Evolutionary conservation across 1,140 invertebrate species (phyloP).

Genomic region (Macrocentrus cingulum): DNA sequence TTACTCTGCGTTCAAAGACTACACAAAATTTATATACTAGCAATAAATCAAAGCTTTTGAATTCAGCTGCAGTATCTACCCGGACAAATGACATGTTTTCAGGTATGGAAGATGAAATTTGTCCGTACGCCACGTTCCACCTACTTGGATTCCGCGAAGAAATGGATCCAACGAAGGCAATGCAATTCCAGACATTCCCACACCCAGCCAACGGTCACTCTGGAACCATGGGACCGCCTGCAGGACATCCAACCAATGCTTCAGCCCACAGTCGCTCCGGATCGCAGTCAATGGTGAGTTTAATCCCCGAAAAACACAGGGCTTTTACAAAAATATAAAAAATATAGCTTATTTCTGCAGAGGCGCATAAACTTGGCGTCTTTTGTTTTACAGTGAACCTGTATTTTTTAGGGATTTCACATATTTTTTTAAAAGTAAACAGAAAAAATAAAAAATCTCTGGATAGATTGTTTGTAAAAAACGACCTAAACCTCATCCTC

Average conservation of each 20-base stretch:
- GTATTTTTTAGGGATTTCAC: no score
- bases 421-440: no score
- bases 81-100: slow-evolving; percentile 42
- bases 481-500: no score
- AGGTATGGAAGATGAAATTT: slow-evolving; percentile 94
- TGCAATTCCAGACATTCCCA: slow-evolving; percentile 86
- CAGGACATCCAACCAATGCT: slow-evolving; percentile 63
- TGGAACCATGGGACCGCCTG: slow-evolving; percentile 75
- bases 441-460: no score
- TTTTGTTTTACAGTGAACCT: no score
- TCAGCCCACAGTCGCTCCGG: slow-evolving; percentile 78
- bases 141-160: slow-evolving; percentile 91
- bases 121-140: slow-evolving; percentile 92
- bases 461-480: no score
- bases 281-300: slow-evolving; percentile 79
- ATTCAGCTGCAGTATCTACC: slow-evolving; percentile 46
- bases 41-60: background rate
- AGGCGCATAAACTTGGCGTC: no score
- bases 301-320: no score
- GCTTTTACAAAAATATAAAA: no score
- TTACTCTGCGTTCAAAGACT: no score
- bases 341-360: no score
- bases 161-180: slow-evolving; percentile 87
- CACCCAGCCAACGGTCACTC: slow-evolving; percentile 74
- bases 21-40: background rate